These are phyloP conservation scores for Corydoras sp. DNA, from an alignment of 2,113 vertebrate species.

Conservation along the genomic window DNA sequence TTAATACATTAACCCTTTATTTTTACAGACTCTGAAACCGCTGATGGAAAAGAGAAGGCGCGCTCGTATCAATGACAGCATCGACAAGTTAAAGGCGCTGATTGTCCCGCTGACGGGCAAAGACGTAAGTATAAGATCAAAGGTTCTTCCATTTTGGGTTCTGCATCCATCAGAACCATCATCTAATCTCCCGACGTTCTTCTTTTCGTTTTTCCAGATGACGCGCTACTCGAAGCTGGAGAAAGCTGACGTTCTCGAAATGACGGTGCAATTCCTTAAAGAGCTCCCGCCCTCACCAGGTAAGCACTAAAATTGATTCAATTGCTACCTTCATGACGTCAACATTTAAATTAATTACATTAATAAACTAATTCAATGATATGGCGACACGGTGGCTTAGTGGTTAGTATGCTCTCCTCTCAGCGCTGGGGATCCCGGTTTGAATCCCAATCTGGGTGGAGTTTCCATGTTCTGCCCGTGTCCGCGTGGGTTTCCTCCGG, in stretches of 20 bases:
- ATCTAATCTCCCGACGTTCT: too few relatives aligned
- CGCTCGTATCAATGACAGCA: slow-evolving; percentile 79
- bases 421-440: too few relatives aligned
- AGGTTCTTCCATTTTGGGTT: too few relatives aligned
- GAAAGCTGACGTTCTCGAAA: slow-evolving; percentile 87
- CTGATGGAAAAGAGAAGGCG: slow-evolving; percentile 85
- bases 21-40: slow-evolving; percentile 76
- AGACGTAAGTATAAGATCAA: slow-evolving; percentile 68
- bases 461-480: too few relatives aligned
- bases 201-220: slow-evolving; percentile 52
- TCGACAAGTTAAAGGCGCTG: slow-evolving; percentile 74
- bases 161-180: too few relatives aligned
- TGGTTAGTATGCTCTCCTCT: slow-evolving; percentile 54
- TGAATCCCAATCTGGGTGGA: too few relatives aligned
- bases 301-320: slow-evolving; percentile 31
- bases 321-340: too few relatives aligned
- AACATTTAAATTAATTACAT: too few relatives aligned
- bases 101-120: slow-evolving; percentile 76
- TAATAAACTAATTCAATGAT: too few relatives aligned
- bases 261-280: slow-evolving; percentile 81
- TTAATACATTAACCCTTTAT: neutral
- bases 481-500: too few relatives aligned
- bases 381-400: too few relatives aligned
- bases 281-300: slow-evolving; percentile 59
- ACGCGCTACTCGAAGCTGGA: slow-evolving; percentile 78